Evolutionary conservation across 1,140 invertebrate species (phyloP).

Genomic region (Camponotus floridanus): DNA sequence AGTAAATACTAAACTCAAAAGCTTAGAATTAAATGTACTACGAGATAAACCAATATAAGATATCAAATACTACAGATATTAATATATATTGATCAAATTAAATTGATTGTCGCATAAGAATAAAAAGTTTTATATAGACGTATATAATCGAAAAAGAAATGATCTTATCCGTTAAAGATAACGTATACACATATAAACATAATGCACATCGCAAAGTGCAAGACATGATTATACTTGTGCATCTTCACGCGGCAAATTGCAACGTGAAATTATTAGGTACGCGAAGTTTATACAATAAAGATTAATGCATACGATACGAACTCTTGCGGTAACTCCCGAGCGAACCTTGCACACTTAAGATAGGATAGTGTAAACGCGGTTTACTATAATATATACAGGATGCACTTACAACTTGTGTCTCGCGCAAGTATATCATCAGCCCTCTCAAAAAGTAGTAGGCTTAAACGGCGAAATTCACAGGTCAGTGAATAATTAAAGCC

Average conservation of each 20-base stretch:
- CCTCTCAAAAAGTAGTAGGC: conserved; percentile 31
- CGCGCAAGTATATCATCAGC: conserved; percentile 36
- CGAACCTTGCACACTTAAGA: conserved; percentile 29
- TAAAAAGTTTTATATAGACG: not conserved
- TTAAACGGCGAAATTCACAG: conserved; percentile 52
- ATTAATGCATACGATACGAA: conserved; percentile 58
- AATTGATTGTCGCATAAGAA: conserved; percentile 19
- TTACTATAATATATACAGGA: conserved; percentile 20
- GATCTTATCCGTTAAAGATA: conserved; percentile 18
- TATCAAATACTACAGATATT: not conserved
- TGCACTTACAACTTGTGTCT: conserved; percentile 40
- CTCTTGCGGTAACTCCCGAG: conserved; percentile 50
- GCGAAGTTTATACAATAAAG: conserved; percentile 62
- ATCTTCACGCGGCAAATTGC: conserved; percentile 56
- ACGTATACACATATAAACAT: conserved; percentile 3
- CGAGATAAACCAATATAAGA: not conserved
- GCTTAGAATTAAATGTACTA: not conserved
- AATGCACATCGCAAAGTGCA: conserved; percentile 32
- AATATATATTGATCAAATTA: not conserved
- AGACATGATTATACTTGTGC: conserved; percentile 56
- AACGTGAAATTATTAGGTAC: conserved; percentile 58
- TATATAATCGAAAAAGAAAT: conserved; percentile 9
- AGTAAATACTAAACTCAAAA: not conserved
- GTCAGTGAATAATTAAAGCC: conserved; percentile 54
- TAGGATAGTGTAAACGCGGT: conserved; percentile 37